Conservation (phyloP, 2,888 invertebrate genomes). For the Drosophila demipolita region DNA sequence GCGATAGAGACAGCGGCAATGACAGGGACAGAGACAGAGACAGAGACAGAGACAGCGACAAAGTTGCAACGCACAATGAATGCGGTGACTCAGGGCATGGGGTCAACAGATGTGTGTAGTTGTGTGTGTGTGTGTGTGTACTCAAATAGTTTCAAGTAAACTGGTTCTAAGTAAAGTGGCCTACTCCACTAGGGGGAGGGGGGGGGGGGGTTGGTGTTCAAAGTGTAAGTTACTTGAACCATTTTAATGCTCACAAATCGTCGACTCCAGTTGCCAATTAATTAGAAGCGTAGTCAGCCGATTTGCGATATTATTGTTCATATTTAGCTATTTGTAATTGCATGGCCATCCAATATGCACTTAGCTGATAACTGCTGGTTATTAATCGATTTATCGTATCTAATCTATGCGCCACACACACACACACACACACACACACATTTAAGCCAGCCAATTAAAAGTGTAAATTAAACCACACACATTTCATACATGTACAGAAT, state of each 20-base stretch:
- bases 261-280: constrained; percentile 39
- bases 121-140: background rate
- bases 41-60: background rate
- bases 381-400: constrained; percentile 45
- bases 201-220: constrained; percentile 5
- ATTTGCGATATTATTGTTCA: constrained; percentile 8
- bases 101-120: constrained; percentile 9
- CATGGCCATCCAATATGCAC: constrained; percentile 56
- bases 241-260: constrained; percentile 30
- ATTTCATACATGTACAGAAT: background rate
- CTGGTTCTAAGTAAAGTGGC: constrained; percentile 6
- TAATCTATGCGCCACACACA: too few relatives aligned
- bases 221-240: constrained; percentile 39
- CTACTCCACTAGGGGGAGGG: background rate
- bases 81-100: constrained; percentile 2
- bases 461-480: background rate
- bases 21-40: constrained; percentile 2
- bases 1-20: background rate
- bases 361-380: constrained; percentile 30
- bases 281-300: constrained; percentile 57
- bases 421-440: too few relatives aligned
- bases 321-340: constrained; percentile 41
- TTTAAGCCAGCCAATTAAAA: background rate
- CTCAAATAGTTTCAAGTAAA: constrained; percentile 1
- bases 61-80: constrained; percentile 18